Evolutionary conservation across 2,888 invertebrate genomes (phyloP).

Genomic region (Myopa tessellatipennis): DNA sequence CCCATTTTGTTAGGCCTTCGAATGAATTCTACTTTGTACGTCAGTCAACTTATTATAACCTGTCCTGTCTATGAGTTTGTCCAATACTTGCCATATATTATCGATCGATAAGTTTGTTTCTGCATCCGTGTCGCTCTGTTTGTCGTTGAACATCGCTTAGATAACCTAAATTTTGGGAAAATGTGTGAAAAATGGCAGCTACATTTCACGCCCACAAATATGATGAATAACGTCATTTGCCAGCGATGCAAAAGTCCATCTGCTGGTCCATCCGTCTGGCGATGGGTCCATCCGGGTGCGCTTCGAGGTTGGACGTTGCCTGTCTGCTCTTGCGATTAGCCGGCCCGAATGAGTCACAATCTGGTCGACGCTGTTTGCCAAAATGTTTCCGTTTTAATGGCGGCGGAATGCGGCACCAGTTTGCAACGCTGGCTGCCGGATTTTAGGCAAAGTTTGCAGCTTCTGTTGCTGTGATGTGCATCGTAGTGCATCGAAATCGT

Average conservation of each 20-base stretch:
- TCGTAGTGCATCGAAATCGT: neutral
- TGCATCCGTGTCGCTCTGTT: neutral
- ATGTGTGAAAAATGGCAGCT: slow-evolving; percentile 10
- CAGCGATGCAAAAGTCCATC: neutral
- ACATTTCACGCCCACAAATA: neutral
- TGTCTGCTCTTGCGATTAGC: slow-evolving; percentile 32
- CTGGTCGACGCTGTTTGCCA: slow-evolving; percentile 26
- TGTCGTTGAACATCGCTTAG: neutral
- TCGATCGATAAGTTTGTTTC: neutral
- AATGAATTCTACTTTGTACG: too few relatives aligned
- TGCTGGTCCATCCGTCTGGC: too few relatives aligned
- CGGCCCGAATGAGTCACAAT: slow-evolving; percentile 17
- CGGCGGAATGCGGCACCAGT: slow-evolving; percentile 13
- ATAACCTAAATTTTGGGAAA: slow-evolving; percentile 1
- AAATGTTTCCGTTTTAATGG: slow-evolving; percentile 41
- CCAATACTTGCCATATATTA: neutral
- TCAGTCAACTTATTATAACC: too few relatives aligned
- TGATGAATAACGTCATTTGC: neutral
- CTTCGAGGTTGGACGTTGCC: slow-evolving; percentile 7
- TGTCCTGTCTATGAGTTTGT: neutral
- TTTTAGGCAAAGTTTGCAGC: slow-evolving; percentile 28
- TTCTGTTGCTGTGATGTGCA: neutral
- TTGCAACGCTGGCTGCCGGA: slow-evolving; percentile 4
- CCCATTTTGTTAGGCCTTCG: too few relatives aligned
- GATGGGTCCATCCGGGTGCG: neutral